These are phyloP conservation scores for Menura novaehollandiae DNA, from an alignment of 2,113 vertebrate species.

Conservation along the genomic window DNA sequence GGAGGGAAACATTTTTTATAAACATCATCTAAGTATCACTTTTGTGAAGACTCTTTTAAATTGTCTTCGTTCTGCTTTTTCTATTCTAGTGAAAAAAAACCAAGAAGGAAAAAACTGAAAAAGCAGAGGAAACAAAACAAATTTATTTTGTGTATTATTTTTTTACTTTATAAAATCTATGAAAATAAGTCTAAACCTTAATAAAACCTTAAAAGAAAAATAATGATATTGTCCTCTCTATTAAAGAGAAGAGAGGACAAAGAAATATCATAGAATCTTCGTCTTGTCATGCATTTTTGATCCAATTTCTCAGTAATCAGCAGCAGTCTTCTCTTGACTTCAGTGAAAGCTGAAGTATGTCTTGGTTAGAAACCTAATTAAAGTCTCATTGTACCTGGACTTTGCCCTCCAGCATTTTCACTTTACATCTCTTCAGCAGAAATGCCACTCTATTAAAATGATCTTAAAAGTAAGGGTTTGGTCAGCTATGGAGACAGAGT, in stretches of 20 bases:
- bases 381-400: neutral
- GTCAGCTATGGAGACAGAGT: neutral
- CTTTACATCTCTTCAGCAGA: neutral
- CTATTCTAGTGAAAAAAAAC: neutral
- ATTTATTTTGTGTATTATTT: neutral
- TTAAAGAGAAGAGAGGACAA: neutral
- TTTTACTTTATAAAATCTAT: neutral
- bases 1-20: neutral
- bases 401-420: neutral
- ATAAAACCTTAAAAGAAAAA: neutral
- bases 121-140: neutral
- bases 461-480: neutral
- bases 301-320: neutral
- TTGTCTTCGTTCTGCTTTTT: neutral
- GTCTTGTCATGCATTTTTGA: neutral
- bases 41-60: neutral
- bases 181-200: neutral
- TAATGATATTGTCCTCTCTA: rapidly evolving
- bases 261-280: neutral
- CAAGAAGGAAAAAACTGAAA: neutral
- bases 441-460: neutral
- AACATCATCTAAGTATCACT: neutral
- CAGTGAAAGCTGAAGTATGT: neutral
- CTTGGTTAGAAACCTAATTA: neutral
- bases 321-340: neutral